Evolutionary conservation across 2,888 invertebrate genomes (phyloP).

Genomic region (Ornithoptera alexandrae): DNA sequence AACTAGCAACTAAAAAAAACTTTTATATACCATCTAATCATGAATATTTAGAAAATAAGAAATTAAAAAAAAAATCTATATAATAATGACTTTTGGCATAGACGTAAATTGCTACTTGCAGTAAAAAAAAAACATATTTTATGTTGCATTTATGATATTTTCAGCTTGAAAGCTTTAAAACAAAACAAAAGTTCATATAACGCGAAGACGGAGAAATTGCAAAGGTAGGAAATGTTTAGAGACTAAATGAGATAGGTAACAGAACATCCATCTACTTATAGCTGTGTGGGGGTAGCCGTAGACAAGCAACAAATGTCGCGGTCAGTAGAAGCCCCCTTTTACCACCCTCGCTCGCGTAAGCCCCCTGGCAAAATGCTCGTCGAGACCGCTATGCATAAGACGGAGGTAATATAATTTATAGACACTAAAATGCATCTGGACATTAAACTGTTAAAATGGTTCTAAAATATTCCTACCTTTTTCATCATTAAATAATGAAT

Average conservation of each 20-base stretch:
- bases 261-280: constrained; percentile 23
- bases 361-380: constrained; percentile 37
- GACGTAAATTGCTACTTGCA: too few relatives aligned
- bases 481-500: not conserved
- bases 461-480: not conserved
- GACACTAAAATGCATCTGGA: constrained; percentile 28
- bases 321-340: constrained; percentile 58
- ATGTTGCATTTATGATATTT: too few relatives aligned
- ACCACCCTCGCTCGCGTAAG: constrained; percentile 33
- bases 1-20: too few relatives aligned
- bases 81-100: too few relatives aligned
- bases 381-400: constrained; percentile 23
- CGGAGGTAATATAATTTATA: constrained; percentile 26
- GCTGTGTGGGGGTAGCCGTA: constrained; percentile 45
- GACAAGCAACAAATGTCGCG: constrained; percentile 76
- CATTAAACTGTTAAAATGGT: constrained; percentile 15
- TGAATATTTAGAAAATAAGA: too few relatives aligned
- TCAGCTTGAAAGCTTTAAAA: too few relatives aligned
- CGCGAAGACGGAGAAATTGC: not conserved
- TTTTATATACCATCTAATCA: too few relatives aligned
- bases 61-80: too few relatives aligned
- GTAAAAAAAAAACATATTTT: too few relatives aligned
- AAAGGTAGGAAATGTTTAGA: constrained; percentile 19
- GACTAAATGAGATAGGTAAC: constrained; percentile 22
- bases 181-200: not conserved